These are phyloP conservation scores for Elaphurus davidianus DNA, from an alignment of 2,113 vertebrate species.

Conservation along the genomic window DNA sequence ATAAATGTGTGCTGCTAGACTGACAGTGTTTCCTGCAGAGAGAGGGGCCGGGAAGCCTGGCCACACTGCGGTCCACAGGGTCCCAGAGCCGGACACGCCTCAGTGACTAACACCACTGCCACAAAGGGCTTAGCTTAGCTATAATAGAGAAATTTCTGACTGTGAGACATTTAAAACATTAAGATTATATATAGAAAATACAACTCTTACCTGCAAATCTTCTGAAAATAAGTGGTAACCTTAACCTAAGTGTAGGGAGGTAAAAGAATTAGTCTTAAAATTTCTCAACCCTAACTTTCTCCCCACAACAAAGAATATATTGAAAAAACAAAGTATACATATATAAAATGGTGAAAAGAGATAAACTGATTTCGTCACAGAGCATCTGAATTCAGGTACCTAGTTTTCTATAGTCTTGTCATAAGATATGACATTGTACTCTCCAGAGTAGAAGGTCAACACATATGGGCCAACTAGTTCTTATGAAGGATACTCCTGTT, in stretches of 20 bases:
- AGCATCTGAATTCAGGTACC: not conserved
- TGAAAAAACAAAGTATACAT: not conserved
- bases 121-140: not conserved
- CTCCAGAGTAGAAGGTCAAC: not conserved
- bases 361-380: not conserved
- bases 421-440: not conserved
- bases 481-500: slow-evolving; percentile 95
- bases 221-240: not conserved
- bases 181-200: slow-evolving; percentile 18
- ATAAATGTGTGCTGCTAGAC: not conserved
- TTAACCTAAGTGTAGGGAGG: slow-evolving; percentile 1
- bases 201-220: not conserved
- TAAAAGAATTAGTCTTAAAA: slow-evolving; percentile 2
- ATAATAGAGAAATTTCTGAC: not conserved
- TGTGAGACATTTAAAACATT: slow-evolving; percentile 19
- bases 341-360: not conserved
- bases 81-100: not conserved
- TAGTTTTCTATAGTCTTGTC: not conserved
- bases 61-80: not conserved
- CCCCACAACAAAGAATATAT: not conserved
- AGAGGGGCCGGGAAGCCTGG: not conserved
- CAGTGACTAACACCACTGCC: not conserved
- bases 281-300: slow-evolving; percentile 21
- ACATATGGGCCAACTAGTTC: not conserved
- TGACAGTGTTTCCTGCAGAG: not conserved